Percentiles rank a stretch among this genome's conserved stretches.
phyloP scores from a whole-genome alignment of 2,797 vertebrate species.

The Molothrus aeneus region DNA sequence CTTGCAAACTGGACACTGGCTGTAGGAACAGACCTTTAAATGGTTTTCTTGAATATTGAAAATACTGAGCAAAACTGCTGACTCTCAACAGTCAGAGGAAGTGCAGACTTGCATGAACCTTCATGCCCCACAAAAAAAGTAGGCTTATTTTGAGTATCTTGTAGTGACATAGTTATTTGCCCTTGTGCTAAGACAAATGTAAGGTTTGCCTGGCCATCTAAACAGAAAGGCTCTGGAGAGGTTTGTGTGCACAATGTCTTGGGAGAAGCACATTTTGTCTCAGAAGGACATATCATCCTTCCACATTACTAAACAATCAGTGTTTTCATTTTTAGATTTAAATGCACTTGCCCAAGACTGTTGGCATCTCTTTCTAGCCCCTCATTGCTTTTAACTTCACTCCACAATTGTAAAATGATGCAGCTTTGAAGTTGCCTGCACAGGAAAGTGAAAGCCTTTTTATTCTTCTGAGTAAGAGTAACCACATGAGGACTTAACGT shows the following conservation, averaged over 20 bases:
- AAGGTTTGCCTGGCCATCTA: background rate
- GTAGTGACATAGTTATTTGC: background rate
- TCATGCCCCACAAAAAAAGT: background rate
- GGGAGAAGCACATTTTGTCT: background rate
- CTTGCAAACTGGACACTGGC: background rate
- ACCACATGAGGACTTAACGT: conserved; percentile 26
- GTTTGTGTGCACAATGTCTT: background rate
- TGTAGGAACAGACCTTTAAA: background rate
- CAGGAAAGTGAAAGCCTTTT: conserved; percentile 30
- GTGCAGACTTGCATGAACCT: background rate
- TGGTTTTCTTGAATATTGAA: background rate
- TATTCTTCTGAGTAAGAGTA: background rate
- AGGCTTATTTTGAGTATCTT: background rate
- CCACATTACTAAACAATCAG: background rate
- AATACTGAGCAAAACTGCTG: background rate
- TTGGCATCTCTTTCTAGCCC: background rate
- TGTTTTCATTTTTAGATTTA: background rate
- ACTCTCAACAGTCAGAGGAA: background rate
- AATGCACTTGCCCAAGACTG: background rate
- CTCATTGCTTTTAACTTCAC: background rate
- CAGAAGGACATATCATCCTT: background rate
- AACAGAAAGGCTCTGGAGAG: background rate
- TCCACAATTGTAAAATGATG: background rate
- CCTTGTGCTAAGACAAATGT: background rate
- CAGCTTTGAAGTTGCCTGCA: background rate